Conservation (phyloP, 2,113 vertebrate genomes). For the Rousettus leschenaultii region DNA sequence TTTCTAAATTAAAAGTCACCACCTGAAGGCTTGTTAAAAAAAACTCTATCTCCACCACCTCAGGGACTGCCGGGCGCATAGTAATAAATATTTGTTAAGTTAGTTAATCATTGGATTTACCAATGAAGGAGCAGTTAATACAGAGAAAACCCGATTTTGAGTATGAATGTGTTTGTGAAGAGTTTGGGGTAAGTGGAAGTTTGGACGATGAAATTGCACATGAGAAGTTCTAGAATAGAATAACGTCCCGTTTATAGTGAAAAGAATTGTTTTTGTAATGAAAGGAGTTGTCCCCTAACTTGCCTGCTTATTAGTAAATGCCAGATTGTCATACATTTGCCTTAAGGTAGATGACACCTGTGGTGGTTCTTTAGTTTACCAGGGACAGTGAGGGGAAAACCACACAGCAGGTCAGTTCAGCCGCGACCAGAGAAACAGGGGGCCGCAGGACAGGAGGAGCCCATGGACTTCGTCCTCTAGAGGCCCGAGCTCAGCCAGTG, state of each 20-base stretch:
- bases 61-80: not conserved
- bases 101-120: not conserved
- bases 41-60: not conserved
- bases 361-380: not conserved
- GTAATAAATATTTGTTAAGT: not conserved
- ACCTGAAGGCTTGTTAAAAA: not conserved
- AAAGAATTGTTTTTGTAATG: no score
- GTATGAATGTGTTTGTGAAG: not conserved
- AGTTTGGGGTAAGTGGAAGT: not conserved
- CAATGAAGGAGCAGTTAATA: not conserved
- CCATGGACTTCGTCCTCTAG: conserved; percentile 19
- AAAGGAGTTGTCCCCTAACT: not conserved
- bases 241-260: not conserved
- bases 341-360: not conserved
- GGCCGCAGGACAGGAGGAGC: not conserved
- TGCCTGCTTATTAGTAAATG: not conserved
- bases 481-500: conserved; percentile 22
- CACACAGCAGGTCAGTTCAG: not conserved
- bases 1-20: not conserved
- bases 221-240: not conserved
- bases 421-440: not conserved
- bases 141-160: not conserved
- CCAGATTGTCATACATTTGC: not conserved
- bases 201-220: not conserved
- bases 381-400: not conserved